These are phyloP conservation scores for Mus caroli DNA, from an alignment of 2,797 vertebrate species.

Conservation along the genomic window DNA sequence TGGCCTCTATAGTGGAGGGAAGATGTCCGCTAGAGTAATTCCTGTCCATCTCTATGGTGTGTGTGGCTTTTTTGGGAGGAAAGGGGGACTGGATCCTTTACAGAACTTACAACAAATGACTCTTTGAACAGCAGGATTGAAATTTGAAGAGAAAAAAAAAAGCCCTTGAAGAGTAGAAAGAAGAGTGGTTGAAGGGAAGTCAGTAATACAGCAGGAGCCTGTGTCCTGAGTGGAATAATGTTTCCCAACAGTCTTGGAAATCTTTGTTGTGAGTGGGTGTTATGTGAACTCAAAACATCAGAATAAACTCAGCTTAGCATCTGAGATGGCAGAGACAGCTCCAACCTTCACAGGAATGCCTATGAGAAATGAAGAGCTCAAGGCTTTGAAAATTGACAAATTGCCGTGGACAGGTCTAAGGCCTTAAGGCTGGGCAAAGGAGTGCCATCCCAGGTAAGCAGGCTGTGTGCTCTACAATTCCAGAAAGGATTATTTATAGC, in stretches of 20 bases:
- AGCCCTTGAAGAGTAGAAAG: neutral
- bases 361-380: neutral
- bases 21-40: neutral
- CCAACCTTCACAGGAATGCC: too few species aligned
- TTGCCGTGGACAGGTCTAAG: neutral
- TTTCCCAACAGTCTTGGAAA: neutral
- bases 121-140: neutral
- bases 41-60: neutral
- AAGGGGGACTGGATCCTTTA: neutral
- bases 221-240: neutral
- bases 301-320: neutral
- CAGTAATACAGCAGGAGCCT: neutral
- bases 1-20: neutral
- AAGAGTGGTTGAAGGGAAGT: neutral
- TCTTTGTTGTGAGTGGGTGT: neutral
- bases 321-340: neutral
- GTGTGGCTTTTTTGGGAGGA: neutral
- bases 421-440: neutral
- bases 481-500: neutral
- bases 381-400: neutral
- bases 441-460: neutral
- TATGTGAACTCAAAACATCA: neutral
- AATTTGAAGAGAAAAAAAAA: neutral
- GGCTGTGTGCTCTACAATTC: neutral
- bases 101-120: neutral